A percentile compares a stretch with the other conserved stretches of the same genome.
phyloP scores from a whole-genome alignment of 2,113 vertebrate genomes.

The Limanda limanda region DNA sequence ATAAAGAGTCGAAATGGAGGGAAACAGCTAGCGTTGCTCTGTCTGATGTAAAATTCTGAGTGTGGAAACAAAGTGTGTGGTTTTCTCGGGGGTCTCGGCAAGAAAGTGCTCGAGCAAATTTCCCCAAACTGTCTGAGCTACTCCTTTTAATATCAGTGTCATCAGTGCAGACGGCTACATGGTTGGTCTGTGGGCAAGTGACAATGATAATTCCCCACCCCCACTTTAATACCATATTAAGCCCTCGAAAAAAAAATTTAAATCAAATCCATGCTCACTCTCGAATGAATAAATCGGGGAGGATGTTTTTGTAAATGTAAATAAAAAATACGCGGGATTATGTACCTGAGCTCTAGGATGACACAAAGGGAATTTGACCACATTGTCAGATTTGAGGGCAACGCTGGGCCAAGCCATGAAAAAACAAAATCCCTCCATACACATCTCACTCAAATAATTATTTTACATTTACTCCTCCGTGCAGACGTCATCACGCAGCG shows the following conservation, averaged over 20 bases:
- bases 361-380: conserved; percentile 53
- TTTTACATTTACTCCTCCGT: background rate
- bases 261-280: background rate
- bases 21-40: background rate
- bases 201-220: conserved; percentile 7
- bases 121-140: background rate
- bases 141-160: background rate
- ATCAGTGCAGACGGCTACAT: conserved; percentile 41
- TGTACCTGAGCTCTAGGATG: conserved; percentile 24
- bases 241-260: conserved; percentile 1
- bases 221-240: background rate
- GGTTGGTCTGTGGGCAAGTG: conserved; percentile 22
- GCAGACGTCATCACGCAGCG: background rate
- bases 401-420: conserved; percentile 34
- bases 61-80: too few relatives aligned
- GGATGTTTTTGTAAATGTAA: conserved; percentile 40
- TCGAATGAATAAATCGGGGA: background rate
- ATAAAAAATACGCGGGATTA: background rate
- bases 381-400: conserved; percentile 27
- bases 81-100: background rate
- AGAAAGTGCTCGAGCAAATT: conserved; percentile 6
- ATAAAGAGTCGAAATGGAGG: background rate
- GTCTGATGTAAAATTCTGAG: background rate
- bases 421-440: background rate
- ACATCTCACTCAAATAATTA: background rate